Conservation (phyloP, 2,113 vertebrate species). For the Andinoacara biseriatus region DNA sequence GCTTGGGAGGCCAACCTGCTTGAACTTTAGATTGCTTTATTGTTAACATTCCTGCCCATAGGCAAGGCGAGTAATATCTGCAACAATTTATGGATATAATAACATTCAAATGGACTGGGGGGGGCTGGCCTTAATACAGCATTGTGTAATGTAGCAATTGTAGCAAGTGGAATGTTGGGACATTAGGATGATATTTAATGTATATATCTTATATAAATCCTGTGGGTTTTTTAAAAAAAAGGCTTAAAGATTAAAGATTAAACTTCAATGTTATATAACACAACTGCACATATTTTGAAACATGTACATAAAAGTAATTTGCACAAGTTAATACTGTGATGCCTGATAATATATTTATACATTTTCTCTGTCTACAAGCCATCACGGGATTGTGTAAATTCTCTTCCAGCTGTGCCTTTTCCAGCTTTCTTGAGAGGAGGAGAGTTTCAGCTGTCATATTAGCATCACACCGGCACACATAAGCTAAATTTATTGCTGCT, state of each 20-base stretch:
- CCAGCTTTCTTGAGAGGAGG: not conserved
- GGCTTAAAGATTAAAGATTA: constrained; percentile 27
- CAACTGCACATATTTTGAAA: not conserved
- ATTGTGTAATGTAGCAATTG: not conserved
- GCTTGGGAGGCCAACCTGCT: not conserved
- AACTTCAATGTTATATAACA: constrained; percentile 6
- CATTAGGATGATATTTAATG: not conserved
- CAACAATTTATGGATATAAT: not conserved
- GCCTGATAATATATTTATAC: not conserved
- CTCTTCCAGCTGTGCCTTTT: not conserved
- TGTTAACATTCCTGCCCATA: not conserved
- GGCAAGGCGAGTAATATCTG: not conserved
- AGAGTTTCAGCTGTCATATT: constrained; percentile 41
- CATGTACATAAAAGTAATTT: constrained; percentile 1
- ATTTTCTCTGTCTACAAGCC: not conserved
- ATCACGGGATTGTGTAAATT: constrained; percentile 10
- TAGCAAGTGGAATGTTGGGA: not conserved
- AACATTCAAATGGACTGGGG: not conserved
- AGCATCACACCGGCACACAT: constrained; percentile 33
- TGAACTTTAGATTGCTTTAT: not conserved
- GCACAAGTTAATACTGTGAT: constrained; percentile 12
- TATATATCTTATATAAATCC: not conserved
- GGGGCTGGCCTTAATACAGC: not conserved
- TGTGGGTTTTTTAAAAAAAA: not conserved
- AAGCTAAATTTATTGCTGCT: constrained; percentile 39